These are phyloP conservation scores for Whitmania pigra DNA, from an alignment of 1,140 invertebrate species.

Conservation along the genomic window DNA sequence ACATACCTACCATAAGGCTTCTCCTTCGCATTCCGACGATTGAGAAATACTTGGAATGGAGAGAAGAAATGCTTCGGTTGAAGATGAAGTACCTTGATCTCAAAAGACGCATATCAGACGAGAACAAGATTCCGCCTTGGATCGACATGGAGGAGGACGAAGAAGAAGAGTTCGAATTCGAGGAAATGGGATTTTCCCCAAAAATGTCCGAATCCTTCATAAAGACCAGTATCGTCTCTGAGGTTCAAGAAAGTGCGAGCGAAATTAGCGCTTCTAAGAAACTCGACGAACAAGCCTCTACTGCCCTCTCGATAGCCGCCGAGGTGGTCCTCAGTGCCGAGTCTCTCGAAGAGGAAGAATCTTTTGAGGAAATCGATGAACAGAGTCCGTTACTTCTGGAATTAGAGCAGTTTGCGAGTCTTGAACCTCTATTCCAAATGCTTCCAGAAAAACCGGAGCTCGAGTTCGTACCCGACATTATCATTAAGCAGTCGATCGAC, in stretches of 20 bases:
- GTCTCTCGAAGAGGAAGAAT: too few relatives aligned
- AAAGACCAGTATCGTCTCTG: neutral
- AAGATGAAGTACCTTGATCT: neutral
- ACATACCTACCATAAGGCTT: neutral
- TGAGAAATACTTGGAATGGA: neutral
- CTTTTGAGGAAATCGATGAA: too few relatives aligned
- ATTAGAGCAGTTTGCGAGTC: neutral
- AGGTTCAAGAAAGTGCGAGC: neutral
- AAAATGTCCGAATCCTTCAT: too few relatives aligned
- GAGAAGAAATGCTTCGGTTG: neutral
- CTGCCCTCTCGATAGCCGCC: neutral
- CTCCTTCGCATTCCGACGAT: neutral
- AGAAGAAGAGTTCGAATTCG: neutral
- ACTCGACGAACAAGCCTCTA: neutral
- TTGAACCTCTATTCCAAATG: neutral
- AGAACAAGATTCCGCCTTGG: neutral
- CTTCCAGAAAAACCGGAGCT: neutral
- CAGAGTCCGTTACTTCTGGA: too few relatives aligned
- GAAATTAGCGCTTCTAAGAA: neutral
- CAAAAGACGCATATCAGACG: neutral
- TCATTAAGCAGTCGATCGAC: neutral
- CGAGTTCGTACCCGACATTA: neutral
- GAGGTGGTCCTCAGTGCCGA: neutral
- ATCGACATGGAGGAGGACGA: slow-evolving; percentile 1
- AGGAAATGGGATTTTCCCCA: neutral